A percentile compares a stretch with the other conserved stretches of the same genome.
Conservation (phyloP, 2,888 invertebrate species). For the Pogonocherus hispidulus region DNA sequence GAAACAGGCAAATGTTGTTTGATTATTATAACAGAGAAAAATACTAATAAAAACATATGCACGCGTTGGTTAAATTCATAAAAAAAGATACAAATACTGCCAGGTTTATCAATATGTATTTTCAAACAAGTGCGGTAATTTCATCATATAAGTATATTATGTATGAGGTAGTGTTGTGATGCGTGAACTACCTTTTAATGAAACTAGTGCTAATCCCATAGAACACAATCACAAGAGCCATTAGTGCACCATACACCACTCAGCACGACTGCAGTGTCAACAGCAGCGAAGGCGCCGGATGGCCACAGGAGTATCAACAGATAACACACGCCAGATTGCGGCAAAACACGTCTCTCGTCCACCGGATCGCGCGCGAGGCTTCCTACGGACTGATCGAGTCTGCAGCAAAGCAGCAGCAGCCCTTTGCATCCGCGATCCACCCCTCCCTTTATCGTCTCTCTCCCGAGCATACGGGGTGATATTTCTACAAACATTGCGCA, state of each 20-base stretch:
- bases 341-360: conserved; percentile 20
- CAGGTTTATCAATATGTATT: too few species aligned
- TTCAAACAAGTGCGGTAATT: too few species aligned
- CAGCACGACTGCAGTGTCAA: conserved; percentile 11
- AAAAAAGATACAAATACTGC: too few species aligned
- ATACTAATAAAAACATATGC: too few species aligned
- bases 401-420: conserved; percentile 47
- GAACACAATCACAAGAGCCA: conserved; percentile 15
- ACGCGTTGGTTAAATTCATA: too few species aligned
- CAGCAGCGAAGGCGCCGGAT: background rate
- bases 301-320: conserved; percentile 26
- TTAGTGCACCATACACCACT: conserved; percentile 6
- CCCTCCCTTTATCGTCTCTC: conserved; percentile 52
- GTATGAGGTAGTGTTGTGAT: background rate
- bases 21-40: too few species aligned
- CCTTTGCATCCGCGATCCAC: conserved; percentile 53
- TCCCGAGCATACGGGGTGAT: conserved; percentile 55
- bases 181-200: conserved; percentile 9
- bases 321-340: conserved; percentile 30
- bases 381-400: conserved; percentile 35
- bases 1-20: too few species aligned
- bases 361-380: conserved; percentile 24
- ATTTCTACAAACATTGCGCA: conserved; percentile 58
- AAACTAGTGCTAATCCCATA: conserved; percentile 13
- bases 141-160: too few species aligned